These are phyloP conservation scores for Trissolcus japonicus DNA, from an alignment of 2,888 invertebrate species.

Conservation along the genomic window DNA sequence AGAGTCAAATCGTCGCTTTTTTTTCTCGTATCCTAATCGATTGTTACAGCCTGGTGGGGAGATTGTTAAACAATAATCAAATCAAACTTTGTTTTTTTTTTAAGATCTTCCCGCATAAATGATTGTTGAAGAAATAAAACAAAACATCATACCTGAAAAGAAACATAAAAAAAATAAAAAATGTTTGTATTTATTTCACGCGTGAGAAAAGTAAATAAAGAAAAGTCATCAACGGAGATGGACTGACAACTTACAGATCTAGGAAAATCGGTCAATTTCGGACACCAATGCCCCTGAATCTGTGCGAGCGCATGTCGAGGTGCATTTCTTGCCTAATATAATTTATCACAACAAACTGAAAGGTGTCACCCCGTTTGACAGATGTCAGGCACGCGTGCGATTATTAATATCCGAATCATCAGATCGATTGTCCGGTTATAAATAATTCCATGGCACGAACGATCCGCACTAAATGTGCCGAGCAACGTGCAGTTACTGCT, in stretches of 20 bases:
- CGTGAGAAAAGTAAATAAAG: too few species aligned
- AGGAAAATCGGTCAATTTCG: slow-evolving; percentile 23
- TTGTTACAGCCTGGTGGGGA: background rate
- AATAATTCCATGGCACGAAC: slow-evolving; percentile 44
- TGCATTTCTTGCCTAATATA: slow-evolving; percentile 35
- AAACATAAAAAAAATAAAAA: too few species aligned
- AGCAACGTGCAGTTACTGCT: slow-evolving; percentile 54
- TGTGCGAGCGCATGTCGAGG: slow-evolving; percentile 35
- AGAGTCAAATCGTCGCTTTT: slow-evolving; percentile 46
- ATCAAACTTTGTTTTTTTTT: too few species aligned
- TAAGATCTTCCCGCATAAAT: too few species aligned
- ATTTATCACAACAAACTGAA: slow-evolving; percentile 1
- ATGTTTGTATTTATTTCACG: too few species aligned
- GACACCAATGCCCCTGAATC: slow-evolving; percentile 29
- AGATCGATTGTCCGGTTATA: slow-evolving; percentile 46
- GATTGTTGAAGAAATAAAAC: too few species aligned
- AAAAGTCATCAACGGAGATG: too few species aligned
- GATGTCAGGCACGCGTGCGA: slow-evolving; percentile 17
- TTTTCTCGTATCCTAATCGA: slow-evolving; percentile 36
- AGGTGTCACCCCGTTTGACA: background rate
- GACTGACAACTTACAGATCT: slow-evolving; percentile 34
- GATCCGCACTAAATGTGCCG: slow-evolving; percentile 51
- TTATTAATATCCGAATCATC: slow-evolving; percentile 38
- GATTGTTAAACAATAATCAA: too few species aligned
- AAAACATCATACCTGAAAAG: too few species aligned